phyloP scores from a whole-genome alignment of 2,888 invertebrate species.

The Acronicta psi region DNA sequence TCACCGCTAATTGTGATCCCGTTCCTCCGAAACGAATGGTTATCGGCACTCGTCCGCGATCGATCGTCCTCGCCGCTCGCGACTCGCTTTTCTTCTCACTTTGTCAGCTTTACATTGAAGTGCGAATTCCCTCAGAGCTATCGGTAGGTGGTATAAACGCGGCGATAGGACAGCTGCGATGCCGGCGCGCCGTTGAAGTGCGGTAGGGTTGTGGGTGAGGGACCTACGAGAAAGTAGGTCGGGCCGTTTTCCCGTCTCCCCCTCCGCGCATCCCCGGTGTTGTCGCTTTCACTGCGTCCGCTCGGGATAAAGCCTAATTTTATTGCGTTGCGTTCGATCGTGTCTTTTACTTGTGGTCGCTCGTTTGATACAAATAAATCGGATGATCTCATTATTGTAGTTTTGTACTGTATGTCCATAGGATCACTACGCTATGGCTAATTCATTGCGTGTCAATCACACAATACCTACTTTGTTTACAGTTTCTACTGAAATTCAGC shows the following conservation, averaged over 20 bases:
- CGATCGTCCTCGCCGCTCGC: conserved; percentile 65
- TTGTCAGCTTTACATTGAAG: conserved; percentile 73
- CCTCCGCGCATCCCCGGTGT: conserved; percentile 61
- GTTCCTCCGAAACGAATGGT: conserved; percentile 60
- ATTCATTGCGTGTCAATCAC: conserved; percentile 6
- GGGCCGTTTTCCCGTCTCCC: conserved; percentile 59
- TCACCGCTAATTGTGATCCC: conserved; percentile 82
- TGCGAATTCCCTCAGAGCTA: conserved; percentile 69
- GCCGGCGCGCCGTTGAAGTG: conserved; percentile 59
- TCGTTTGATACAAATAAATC: conserved; percentile 66
- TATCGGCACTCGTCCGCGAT: conserved; percentile 70
- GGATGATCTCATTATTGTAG: conserved; percentile 54
- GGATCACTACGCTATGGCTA: conserved; percentile 2
- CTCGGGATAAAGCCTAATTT: conserved; percentile 83
- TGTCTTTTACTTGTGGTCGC: conserved; percentile 70
- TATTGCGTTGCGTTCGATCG: conserved; percentile 82
- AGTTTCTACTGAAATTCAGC: too few relatives aligned
- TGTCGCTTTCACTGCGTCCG: conserved; percentile 81
- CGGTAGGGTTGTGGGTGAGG: conserved; percentile 67
- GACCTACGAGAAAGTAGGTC: conserved; percentile 80
- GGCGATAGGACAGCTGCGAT: conserved; percentile 64
- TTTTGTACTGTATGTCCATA: conserved; percentile 3
- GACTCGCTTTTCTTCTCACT: conserved; percentile 65
- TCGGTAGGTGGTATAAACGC: conserved; percentile 62
- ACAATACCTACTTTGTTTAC: too few relatives aligned